A percentile compares a stretch with the other conserved stretches of the same genome.
Evolutionary conservation across 2,113 vertebrate species (phyloP).

Genomic region (Hassar affinis): DNA sequence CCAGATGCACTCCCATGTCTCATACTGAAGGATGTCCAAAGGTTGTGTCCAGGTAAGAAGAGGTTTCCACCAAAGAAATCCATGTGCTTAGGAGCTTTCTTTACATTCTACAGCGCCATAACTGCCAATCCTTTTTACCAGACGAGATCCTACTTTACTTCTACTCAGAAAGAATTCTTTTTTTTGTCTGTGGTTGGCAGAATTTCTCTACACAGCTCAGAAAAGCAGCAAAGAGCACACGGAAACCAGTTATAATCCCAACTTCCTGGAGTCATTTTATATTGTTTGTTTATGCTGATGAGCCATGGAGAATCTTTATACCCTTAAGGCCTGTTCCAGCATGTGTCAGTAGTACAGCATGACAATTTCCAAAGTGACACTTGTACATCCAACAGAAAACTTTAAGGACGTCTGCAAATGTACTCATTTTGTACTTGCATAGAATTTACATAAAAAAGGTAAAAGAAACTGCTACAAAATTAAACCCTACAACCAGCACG

Average conservation of each 20-base stretch:
- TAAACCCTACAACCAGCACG: constrained; percentile 38
- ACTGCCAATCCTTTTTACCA: not conserved
- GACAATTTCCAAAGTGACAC: constrained; percentile 64
- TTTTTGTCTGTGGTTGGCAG: constrained; percentile 2
- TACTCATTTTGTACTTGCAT: constrained; percentile 78
- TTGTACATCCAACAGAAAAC: constrained; percentile 63
- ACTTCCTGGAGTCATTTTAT: constrained; percentile 22
- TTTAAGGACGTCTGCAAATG: constrained; percentile 69
- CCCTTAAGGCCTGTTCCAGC: constrained; percentile 43
- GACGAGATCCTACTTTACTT: constrained; percentile 5
- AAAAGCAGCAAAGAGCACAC: constrained; percentile 16
- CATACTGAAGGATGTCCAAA: constrained; percentile 31
- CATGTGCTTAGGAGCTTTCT: constrained; percentile 16
- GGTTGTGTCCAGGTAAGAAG: not conserved
- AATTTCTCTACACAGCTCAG: constrained; percentile 27
- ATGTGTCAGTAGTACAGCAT: constrained; percentile 39
- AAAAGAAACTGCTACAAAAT: constrained; percentile 56
- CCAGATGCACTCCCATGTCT: constrained; percentile 23
- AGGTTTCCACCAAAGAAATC: not conserved
- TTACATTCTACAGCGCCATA: constrained; percentile 9
- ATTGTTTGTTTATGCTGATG: constrained; percentile 46
- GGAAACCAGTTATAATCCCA: constrained; percentile 27
- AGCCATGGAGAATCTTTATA: constrained; percentile 25
- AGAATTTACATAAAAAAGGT: constrained; percentile 76
- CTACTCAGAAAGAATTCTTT: constrained; percentile 16